Base-by-base conservation (phyloP, 2,113 vertebrate genomes). In the Climacteris rufus region DNA sequence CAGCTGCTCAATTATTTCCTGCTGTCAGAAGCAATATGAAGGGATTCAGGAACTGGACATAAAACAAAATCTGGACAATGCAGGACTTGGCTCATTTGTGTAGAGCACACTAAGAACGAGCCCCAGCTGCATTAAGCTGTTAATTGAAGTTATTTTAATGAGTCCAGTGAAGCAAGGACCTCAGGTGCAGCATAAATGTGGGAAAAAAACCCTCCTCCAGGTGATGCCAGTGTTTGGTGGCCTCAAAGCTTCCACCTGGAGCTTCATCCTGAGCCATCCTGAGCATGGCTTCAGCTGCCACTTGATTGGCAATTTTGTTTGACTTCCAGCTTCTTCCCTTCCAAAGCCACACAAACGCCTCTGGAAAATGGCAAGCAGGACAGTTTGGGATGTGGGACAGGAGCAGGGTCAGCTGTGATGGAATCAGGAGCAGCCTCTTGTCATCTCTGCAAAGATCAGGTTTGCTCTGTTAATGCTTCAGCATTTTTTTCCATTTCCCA, bases 1-100 rank as follows among this genome's bases (percentile, higher is more conserved):
- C 61, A 94, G 80, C 59, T 93, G 91, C 76, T 78, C 93, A 35
- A 40, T 94, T 94, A 71, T 93, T 92, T 59, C 50, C 83, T 13
- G 49, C 78, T 63, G 84, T 61, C 88, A 57, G 68, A 90, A 33
- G 64, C 50, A 25, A 33, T 7, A 24, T 17, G 74, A 77, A 70
- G 86, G 92, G 83, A 50, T 59, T 44, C 52, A 15, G 85, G 86
- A 84, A 4, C 68, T 49, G 82, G 75, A 64, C 45, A 63, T 27
- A 65, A 83, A 93, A 72, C 76, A 25, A 60, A 96, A 52, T 7
- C 42, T 87, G 92, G 83, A 40, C 49, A 56, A n/a, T 39, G 14
- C 4, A 72, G 82, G 40, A 40, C 35, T 87, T 40, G 74, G 82
- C 49, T 87, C 9, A 3, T 59, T 25, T 39, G 72, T 23, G 25